Evolutionary conservation across 2,888 invertebrate species (phyloP), one percentile per base, ranked within the genome.

Genomic region (Carabus problematicus): DNA sequence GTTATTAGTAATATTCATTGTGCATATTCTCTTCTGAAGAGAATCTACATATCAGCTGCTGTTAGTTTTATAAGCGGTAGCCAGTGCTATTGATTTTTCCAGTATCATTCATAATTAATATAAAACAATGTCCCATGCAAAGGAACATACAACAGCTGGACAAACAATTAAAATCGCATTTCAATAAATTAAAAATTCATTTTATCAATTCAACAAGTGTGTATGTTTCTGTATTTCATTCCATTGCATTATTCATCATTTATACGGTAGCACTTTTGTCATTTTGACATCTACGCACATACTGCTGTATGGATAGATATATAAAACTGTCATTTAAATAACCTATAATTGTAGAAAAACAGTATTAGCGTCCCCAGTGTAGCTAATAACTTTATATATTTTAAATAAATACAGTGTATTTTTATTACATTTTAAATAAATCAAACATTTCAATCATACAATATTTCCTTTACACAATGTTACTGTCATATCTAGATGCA

Each of bases 131-230:
- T 43, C 45, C 55, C 54, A 67, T 49, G 43, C 56, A 47, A 62
- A 69, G 59, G 41, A 62, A 69, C 45, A 55, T 43, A 61, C 47
- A 69, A 69, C 69, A 69, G 69, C 55, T 69, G 69, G 55, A 56
- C 43, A 69, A 69, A 69, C 62, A 69, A 69, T 69, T 69, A 69
- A 69, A 69, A 69, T 62, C 69, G 56, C 69, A 69, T 69, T 69
- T 62, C 62, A 60, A 69, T 69, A 69, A 69, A 69, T 69, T 69
- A 69, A 69, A 55, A 62, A 69, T 69, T 59, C 67, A 67, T 67
- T 67, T 67, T 60, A 60, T 42, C 60, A 67, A 67, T 66, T 67
- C 67, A 67, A 67, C 67, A 67, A 67, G 67, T 67, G 67, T 60
- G 43, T 52, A 54, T 52, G 42, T 66, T 56, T 64, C 40, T 39